Evolutionary conservation across 2,797 vertebrate genomes (phyloP), one percentile per base, ranked within the genome.

Genomic region (Sebastes hubbsi): DNA sequence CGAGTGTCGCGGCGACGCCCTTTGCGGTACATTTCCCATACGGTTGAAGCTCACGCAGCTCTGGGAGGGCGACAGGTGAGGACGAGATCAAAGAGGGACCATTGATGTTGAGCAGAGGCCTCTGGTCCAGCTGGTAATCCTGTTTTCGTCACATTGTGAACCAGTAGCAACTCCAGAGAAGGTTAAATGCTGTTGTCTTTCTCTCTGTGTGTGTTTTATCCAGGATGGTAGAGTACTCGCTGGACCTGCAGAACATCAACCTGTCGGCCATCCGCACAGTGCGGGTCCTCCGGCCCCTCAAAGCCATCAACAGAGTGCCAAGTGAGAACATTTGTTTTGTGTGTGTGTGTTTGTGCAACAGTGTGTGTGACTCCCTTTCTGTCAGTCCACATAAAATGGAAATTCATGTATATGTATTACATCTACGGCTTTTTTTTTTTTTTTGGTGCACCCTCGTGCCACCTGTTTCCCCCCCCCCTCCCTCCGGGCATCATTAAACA

Each of bases 161-260:
- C 27, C 38, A 30, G 65, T n/a, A 25, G 9, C 20, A 56, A 38
- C 27, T 9, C 55, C 46, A 55, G 55, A 74, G 14, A 71, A 68
- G 9, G 62, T 68, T 62, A 67, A 67, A 60, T 73, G 1, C 46
- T 67, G 12, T 54, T 56, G 14, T 64, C 12, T 25, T 20, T 38
- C 3, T 63, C 24, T 68, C 62, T 80, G 13, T 46, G 42, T 46
- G 42, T 75, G 16, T 75, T 42, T n/a, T 14, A 27, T 80, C 91
- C 94, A 99, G 98, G 92, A 99, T 99, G 97, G 97, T 99, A 8
- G 98, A 99, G 83, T 99, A 99, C 89, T 99, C 98, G 0, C 91
- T 99, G 95, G 98, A 99, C 93, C 96, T 99, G 79, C 98, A 99
- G 92, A 99, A 99, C 86, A 99, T 99, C 94, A 99, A 99, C 93